Evolutionary conservation across 2,113 vertebrate species (phyloP).

Genomic region (Grantiella picta): DNA sequence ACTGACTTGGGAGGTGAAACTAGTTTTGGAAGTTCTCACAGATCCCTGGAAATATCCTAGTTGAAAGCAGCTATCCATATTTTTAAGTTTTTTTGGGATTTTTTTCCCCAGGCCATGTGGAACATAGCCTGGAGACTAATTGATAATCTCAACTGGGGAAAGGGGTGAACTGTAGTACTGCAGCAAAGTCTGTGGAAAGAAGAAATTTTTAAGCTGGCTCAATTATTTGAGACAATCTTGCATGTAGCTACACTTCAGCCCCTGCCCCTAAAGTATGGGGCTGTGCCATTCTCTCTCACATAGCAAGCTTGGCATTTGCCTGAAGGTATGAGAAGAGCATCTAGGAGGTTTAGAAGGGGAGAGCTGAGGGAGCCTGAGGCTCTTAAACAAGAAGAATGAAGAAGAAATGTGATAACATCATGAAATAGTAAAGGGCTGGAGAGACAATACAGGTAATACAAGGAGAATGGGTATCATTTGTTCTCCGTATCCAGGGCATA

Average conservation of each 20-base stretch:
- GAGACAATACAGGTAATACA: neutral
- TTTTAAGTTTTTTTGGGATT: neutral
- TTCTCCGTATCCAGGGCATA: neutral
- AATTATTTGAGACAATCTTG: neutral
- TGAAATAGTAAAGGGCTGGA: neutral
- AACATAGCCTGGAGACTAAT: neutral
- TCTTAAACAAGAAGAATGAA: neutral
- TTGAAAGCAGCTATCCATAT: neutral
- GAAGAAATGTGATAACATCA: neutral
- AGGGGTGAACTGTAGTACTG: neutral
- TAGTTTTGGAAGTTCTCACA: neutral
- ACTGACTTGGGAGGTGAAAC: neutral
- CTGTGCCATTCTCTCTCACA: neutral
- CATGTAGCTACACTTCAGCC: neutral
- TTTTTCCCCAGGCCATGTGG: neutral
- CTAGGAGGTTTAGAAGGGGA: neutral
- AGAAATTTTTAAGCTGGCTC: neutral
- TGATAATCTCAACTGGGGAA: neutral
- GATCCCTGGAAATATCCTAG: neutral
- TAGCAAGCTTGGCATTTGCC: slow-evolving; percentile 2
- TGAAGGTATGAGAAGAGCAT: neutral
- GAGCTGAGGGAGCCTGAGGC: neutral
- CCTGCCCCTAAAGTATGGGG: neutral
- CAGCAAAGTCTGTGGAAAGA: neutral
- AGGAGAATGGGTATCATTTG: neutral